Evolutionary conservation across 2,888 invertebrate genomes (phyloP).

Genomic region (Acholoe squamosa): DNA sequence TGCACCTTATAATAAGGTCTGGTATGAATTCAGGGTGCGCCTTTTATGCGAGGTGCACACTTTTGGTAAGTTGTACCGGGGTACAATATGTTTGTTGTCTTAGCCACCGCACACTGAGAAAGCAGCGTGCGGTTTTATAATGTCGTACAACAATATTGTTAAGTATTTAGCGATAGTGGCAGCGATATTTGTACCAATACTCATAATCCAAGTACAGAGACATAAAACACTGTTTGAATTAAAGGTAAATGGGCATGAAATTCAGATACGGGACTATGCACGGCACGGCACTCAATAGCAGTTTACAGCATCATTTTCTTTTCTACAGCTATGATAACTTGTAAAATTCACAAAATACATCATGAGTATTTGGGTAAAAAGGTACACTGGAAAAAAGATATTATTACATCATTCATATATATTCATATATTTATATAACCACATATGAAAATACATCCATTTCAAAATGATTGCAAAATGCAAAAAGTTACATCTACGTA

Average conservation of each 20-base stretch:
- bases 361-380: slow-evolving; percentile 60
- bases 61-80: no score
- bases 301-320: slow-evolving; percentile 49
- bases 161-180: not conserved
- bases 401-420: slow-evolving; percentile 51
- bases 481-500: slow-evolving; percentile 53
- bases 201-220: slow-evolving; percentile 2
- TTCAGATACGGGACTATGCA: not conserved
- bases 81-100: no score
- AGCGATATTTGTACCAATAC: not conserved
- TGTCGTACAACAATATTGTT: not conserved
- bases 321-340: slow-evolving; percentile 23
- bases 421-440: slow-evolving; percentile 34
- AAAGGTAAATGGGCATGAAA: slow-evolving; percentile 1
- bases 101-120: not conserved
- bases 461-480: slow-evolving; percentile 59
- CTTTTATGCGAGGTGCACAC: not conserved
- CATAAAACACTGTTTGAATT: not conserved
- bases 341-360: slow-evolving; percentile 62
- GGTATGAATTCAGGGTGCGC: not conserved
- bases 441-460: slow-evolving; percentile 61
- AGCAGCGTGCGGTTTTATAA: not conserved
- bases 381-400: slow-evolving; percentile 59
- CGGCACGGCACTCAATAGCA: slow-evolving; percentile 49
- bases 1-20: not conserved